Conservation (phyloP, 2,113 vertebrate genomes). For the Piaya cayana region DNA sequence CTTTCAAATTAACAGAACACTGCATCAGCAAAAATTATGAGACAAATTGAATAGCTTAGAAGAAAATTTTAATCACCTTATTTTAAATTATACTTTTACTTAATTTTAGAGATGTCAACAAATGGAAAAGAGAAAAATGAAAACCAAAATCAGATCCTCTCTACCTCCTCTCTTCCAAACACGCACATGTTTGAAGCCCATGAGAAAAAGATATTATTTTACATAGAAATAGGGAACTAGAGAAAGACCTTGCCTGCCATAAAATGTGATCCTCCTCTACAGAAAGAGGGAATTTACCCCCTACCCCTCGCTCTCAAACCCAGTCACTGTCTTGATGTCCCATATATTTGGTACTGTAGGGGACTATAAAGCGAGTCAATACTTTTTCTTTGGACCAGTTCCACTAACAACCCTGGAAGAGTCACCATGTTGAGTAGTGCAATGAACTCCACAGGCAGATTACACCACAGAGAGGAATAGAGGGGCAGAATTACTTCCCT, state of each 20-base stretch:
- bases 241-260: background rate
- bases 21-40: background rate
- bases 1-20: background rate
- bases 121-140: background rate
- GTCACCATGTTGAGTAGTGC: background rate
- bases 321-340: too few species aligned
- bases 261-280: too few species aligned
- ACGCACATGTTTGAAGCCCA: background rate
- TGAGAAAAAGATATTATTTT: background rate
- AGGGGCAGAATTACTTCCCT: too few species aligned
- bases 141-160: fast-evolving
- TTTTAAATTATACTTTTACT: background rate
- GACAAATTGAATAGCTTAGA: background rate
- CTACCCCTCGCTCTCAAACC: too few species aligned
- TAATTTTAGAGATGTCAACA: background rate
- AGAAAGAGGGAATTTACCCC: too few species aligned
- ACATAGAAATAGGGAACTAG: background rate
- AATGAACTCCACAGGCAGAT: background rate
- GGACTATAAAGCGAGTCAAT: background rate
- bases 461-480: background rate
- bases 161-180: background rate
- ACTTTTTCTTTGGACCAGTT: background rate
- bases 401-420: background rate
- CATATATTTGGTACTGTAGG: too few species aligned
- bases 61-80: background rate